phyloP scores from a whole-genome alignment of 2,888 invertebrate species.

The Vandiemenella viatica region DNA sequence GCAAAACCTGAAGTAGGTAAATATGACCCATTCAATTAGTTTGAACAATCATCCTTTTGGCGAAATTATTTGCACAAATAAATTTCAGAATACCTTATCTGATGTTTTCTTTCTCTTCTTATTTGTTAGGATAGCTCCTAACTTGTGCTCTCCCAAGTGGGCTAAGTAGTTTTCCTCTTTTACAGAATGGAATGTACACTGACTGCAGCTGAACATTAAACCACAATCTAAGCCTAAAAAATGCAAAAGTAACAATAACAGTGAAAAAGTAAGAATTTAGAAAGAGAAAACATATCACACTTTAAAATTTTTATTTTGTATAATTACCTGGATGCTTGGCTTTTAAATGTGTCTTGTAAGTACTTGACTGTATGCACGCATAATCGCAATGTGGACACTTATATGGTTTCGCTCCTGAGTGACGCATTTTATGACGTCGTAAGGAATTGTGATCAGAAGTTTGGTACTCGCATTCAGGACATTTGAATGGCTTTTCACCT shows the following conservation, averaged over 20 bases:
- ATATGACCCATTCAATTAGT: too few species aligned
- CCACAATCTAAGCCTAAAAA: conserved; percentile 36
- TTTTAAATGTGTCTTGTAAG: conserved; percentile 61
- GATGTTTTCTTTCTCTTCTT: conserved; percentile 1
- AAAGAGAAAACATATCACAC: too few species aligned
- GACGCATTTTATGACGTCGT: conserved; percentile 60
- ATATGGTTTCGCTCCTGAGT: conserved; percentile 60
- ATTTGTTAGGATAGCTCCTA: conserved; percentile 1
- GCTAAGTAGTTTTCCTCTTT: conserved; percentile 44
- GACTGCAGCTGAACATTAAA: conserved; percentile 43
- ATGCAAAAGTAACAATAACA: not conserved
- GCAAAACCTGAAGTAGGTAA: too few species aligned
- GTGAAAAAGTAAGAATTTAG: not conserved
- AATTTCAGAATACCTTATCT: too few species aligned
- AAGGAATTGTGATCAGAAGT: conserved; percentile 70
- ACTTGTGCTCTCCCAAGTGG: conserved; percentile 30
- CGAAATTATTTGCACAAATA: too few species aligned
- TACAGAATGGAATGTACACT: conserved; percentile 46
- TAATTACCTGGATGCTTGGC: conserved; percentile 61
- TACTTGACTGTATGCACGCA: conserved; percentile 63
- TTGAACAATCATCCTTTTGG: too few species aligned
- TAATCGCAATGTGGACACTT: conserved; percentile 66
- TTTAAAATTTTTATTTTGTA: too few species aligned
- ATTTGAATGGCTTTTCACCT: conserved; percentile 65
- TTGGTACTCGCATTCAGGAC: conserved; percentile 53